A percentile compares a stretch with the other conserved stretches of the same genome.
These are phyloP conservation scores for Zingel zingel DNA, from an alignment of 2,113 vertebrate species.

Conservation along the genomic window DNA sequence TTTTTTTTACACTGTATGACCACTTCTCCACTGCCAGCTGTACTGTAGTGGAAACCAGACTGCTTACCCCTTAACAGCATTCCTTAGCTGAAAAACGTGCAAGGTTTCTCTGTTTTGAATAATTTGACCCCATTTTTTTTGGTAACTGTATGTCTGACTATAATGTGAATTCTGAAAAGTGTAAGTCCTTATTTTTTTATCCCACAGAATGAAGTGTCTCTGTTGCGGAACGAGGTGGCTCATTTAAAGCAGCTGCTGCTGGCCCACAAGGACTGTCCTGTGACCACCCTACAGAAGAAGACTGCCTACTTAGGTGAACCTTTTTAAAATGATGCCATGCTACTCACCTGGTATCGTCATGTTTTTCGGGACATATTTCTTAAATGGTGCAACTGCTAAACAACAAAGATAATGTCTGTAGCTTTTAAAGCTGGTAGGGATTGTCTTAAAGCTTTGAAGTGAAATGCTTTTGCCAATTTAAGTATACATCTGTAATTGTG, in stretches of 20 bases:
- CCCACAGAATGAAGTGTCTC: slow-evolving; percentile 90
- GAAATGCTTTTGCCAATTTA: background rate
- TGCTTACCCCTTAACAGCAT: background rate
- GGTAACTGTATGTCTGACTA: background rate
- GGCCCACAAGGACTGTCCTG: slow-evolving; percentile 98
- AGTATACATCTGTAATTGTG: slow-evolving; percentile 4
- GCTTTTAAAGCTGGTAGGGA: background rate
- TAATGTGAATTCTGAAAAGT: background rate
- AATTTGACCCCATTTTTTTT: background rate
- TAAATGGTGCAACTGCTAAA: background rate
- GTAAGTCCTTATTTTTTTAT: background rate
- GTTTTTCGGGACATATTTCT: background rate
- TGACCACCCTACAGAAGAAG: slow-evolving; percentile 97
- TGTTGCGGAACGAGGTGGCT: slow-evolving; percentile 96
- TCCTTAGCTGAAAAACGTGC: background rate
- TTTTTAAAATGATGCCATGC: background rate
- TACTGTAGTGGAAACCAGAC: background rate
- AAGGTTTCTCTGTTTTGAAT: background rate
- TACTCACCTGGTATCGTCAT: background rate
- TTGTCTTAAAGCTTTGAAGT: background rate
- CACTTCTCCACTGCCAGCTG: background rate
- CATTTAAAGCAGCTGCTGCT: slow-evolving; percentile 97
- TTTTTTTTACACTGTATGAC: slow-evolving; percentile 26
- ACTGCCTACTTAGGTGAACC: slow-evolving; percentile 85
- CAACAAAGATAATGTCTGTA: background rate